phyloP scores from a whole-genome alignment of 2,797 vertebrate species.

The Caiman crocodilus region DNA sequence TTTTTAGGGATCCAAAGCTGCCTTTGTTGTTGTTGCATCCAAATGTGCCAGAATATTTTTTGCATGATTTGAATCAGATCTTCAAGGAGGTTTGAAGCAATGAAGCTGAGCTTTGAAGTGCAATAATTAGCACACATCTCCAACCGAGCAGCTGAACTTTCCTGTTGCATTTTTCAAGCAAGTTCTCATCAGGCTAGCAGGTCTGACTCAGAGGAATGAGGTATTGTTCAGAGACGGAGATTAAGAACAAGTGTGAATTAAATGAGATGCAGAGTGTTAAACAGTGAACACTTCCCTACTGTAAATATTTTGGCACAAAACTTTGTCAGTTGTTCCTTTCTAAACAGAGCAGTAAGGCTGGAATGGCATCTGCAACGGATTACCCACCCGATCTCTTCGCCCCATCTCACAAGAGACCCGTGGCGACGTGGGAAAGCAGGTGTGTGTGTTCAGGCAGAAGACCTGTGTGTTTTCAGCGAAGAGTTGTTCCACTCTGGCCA shows the following conservation, averaged over 20 bases:
- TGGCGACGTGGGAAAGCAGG: not conserved
- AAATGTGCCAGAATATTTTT: not conserved
- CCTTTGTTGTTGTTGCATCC: not conserved
- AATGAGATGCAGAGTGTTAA: constrained; percentile 23
- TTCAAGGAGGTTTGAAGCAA: not conserved
- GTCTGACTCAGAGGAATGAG: constrained; percentile 5
- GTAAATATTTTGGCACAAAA: constrained; percentile 20
- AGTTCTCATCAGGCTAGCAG: not conserved
- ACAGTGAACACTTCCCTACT: not conserved
- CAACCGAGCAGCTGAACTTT: accelerated
- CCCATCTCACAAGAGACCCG: not conserved
- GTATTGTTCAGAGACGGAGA: constrained; percentile 9
- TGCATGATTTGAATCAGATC: not conserved
- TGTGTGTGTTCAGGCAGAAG: accelerated
- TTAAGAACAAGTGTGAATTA: constrained; percentile 46
- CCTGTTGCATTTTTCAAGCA: not conserved
- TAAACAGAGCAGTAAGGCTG: accelerated
- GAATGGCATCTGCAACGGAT: accelerated
- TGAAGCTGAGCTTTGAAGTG: not conserved
- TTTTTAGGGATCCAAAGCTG: not conserved
- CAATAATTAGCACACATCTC: accelerated
- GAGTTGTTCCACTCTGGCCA: not conserved
- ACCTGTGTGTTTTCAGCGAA: not conserved
- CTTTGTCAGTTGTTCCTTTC: not conserved
- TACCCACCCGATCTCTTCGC: not conserved